Conservation (phyloP, 2,113 vertebrate species). For the Nesoenas mayeri region DNA sequence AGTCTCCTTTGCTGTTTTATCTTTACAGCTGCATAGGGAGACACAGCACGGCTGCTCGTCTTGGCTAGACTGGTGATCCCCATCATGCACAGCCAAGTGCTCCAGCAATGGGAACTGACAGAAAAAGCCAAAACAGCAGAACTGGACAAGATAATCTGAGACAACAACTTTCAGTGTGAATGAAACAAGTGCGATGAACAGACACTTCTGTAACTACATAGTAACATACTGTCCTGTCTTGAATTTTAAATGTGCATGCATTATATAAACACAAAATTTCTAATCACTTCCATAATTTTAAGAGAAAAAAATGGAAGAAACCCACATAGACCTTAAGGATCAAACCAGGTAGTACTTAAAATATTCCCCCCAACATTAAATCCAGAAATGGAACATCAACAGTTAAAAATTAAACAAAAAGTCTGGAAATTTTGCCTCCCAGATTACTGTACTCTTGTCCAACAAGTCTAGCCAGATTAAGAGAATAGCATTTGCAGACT, state of each 20-base stretch:
- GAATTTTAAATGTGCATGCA: neutral
- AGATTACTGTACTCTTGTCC: neutral
- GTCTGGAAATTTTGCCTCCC: neutral
- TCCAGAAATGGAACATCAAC: neutral
- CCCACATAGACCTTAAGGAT: neutral
- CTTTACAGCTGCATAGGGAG: neutral
- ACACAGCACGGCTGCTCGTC: fast-evolving
- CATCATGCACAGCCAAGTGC: fast-evolving
- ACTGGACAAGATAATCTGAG: neutral
- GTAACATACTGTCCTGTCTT: neutral
- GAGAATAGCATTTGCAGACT: neutral
- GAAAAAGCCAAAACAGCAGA: neutral
- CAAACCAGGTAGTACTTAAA: neutral
- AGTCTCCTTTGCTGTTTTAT: neutral
- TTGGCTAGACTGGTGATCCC: neutral
- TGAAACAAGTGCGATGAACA: neutral
- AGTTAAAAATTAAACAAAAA: neutral
- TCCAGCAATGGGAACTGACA: neutral
- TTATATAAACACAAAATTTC: neutral
- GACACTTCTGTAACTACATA: neutral
- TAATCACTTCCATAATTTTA: neutral
- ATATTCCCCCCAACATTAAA: neutral
- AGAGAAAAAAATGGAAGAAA: neutral
- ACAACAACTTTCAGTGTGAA: neutral
- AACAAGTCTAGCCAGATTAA: neutral